Conservation (phyloP, 1,140 invertebrate species). For the Armadillidium nasatum region DNA sequence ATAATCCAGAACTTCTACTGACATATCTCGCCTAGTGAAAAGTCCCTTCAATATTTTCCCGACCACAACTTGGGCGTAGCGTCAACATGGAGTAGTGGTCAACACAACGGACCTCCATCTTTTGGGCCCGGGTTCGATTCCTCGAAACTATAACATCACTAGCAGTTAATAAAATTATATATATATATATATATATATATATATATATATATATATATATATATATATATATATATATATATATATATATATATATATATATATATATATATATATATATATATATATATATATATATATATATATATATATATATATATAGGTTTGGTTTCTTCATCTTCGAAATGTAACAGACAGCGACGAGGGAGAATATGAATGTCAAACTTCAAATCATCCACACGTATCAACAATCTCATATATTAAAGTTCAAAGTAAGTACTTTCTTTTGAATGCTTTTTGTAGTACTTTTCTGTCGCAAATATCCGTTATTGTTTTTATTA, state of each 20-base stretch:
- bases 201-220: too few species aligned
- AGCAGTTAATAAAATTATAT: too few species aligned
- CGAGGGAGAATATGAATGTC: constrained; percentile 71
- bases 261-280: constrained; percentile 17
- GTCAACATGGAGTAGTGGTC: too few species aligned
- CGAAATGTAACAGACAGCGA: constrained; percentile 68
- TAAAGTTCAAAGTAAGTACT: constrained; percentile 60
- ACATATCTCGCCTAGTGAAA: too few species aligned
- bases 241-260: neutral
- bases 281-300: constrained; percentile 2
- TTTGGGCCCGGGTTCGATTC: too few species aligned
- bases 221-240: neutral
- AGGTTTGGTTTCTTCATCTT: constrained; percentile 70
- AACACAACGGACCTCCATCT: too few species aligned
- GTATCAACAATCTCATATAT: constrained; percentile 66
- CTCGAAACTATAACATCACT: too few species aligned
- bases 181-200: too few species aligned
- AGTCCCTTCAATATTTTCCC: too few species aligned
- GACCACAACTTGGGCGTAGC: too few species aligned
- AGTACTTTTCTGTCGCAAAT: neutral
- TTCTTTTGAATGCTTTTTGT: neutral
- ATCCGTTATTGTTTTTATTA: neutral
- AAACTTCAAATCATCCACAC: constrained; percentile 71
- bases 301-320: constrained; percentile 19
- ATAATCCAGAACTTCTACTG: too few species aligned